Conservation (phyloP, 2,113 vertebrate genomes). For the Prunella himalayana region DNA sequence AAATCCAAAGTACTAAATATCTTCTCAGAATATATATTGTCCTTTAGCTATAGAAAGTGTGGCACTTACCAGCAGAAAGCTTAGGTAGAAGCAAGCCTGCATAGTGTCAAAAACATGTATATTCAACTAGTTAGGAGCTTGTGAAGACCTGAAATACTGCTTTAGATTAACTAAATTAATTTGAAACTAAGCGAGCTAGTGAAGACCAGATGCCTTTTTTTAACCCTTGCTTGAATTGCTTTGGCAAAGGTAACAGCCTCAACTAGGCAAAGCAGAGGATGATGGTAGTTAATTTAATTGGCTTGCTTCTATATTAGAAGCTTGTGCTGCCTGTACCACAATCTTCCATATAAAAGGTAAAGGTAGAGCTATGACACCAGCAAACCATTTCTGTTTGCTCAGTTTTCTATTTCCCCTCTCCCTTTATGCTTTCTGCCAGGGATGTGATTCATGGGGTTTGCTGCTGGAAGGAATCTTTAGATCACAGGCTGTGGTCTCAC, state of each 20-base stretch:
- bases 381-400: background rate
- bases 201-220: background rate
- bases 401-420: background rate
- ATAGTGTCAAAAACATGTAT: background rate
- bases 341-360: background rate
- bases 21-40: background rate
- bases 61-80: background rate
- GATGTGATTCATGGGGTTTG: background rate
- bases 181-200: background rate
- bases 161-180: background rate
- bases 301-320: background rate
- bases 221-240: background rate
- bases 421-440: rapidly evolving
- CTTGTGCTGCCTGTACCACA: rapidly evolving
- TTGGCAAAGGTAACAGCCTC: background rate
- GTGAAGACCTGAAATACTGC: background rate
- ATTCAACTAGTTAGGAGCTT: background rate
- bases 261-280: background rate
- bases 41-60: background rate
- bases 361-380: background rate
- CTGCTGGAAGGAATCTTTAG: background rate
- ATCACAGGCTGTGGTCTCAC: background rate
- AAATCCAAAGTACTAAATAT: background rate
- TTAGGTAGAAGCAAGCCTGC: background rate
- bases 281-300: background rate